These are phyloP conservation scores for Caenorhabditis virilis DNA, from an alignment of 2,888 invertebrate species.

Conservation along the genomic window DNA sequence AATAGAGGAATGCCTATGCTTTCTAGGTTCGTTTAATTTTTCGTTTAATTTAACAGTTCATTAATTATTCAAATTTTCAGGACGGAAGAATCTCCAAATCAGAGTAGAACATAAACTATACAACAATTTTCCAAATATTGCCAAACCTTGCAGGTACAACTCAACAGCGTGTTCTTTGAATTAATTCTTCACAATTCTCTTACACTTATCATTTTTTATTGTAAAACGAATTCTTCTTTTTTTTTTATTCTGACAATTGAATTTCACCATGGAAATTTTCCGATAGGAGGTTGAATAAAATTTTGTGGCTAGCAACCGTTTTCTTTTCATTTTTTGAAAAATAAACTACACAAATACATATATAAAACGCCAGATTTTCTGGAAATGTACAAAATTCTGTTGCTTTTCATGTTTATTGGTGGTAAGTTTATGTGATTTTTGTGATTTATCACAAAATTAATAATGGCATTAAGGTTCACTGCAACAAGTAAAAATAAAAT, in stretches of 20 bases:
- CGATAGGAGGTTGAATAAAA: constrained; percentile 3
- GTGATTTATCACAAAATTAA: no score
- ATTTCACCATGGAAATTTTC: constrained; percentile 6
- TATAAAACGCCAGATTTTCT: no score
- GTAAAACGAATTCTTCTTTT: constrained; percentile 3
- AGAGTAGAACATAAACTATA: constrained; percentile 13
- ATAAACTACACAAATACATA: no score
- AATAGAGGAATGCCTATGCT: constrained; percentile 22
- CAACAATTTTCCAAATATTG: neutral
- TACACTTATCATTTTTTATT: no score
- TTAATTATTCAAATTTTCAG: constrained; percentile 11
- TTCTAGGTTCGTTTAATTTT: constrained; percentile 8
- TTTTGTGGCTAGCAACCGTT: constrained; percentile 4
- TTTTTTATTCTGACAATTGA: neutral
- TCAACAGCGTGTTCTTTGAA: no score
- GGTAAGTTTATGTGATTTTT: no score
- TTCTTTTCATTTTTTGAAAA: neutral
- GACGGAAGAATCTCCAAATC: constrained; percentile 28
- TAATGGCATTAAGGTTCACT: no score
- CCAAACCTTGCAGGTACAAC: neutral
- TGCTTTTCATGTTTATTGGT: constrained; percentile 1
- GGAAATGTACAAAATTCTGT: neutral
- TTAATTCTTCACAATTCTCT: no score
- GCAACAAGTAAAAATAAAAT: constrained; percentile 37
- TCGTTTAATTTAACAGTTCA: neutral